A percentile compares a stretch with the other conserved stretches of the same genome.
These are phyloP conservation scores for Sitophilus oryzae DNA, from an alignment of 1,140 invertebrate genomes.

Conservation along the genomic window DNA sequence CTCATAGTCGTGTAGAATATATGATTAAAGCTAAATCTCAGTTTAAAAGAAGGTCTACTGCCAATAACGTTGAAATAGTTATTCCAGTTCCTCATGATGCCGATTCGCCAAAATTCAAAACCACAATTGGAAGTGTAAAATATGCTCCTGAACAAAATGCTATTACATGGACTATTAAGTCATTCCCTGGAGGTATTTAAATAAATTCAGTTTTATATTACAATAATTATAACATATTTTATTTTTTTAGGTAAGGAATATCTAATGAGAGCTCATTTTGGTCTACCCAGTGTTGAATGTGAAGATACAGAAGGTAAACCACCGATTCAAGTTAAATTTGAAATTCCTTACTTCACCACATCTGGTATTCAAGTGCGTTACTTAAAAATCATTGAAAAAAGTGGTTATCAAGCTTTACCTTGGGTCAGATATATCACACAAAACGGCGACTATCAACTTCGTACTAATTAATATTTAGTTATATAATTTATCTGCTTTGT, in stretches of 20 bases:
- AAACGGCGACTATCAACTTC: slow-evolving; percentile 97
- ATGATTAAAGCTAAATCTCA: slow-evolving; percentile 99
- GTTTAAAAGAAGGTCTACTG: slow-evolving; percentile 96
- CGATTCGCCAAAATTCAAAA: slow-evolving; percentile 98
- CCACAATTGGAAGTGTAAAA: slow-evolving; percentile 94
- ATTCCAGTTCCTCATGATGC: slow-evolving; percentile 98
- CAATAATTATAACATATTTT: background rate
- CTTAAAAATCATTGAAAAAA: slow-evolving; percentile 99
- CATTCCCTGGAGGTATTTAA: slow-evolving; percentile 89
- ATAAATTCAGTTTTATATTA: background rate
- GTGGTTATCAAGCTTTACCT: slow-evolving; percentile 97
- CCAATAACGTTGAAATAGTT: slow-evolving; percentile 98
- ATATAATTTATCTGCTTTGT: too few relatives aligned
- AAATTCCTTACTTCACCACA: slow-evolving; percentile 99
- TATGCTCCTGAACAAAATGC: slow-evolving; percentile 97
- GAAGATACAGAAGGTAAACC: slow-evolving; percentile 96
- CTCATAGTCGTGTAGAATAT: slow-evolving; percentile 95
- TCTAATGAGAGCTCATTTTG: slow-evolving; percentile 98
- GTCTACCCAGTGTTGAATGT: slow-evolving; percentile 92
- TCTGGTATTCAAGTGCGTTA: slow-evolving; percentile 98
- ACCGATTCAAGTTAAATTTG: slow-evolving; percentile 98
- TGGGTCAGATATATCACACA: slow-evolving; percentile 99
- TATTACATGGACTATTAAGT: slow-evolving; percentile 99
- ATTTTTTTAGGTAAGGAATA: slow-evolving; percentile 73
- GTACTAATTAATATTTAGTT: slow-evolving; percentile 76